phyloP scores from a whole-genome alignment of 2,888 invertebrate species.

The Panopea generosa region DNA sequence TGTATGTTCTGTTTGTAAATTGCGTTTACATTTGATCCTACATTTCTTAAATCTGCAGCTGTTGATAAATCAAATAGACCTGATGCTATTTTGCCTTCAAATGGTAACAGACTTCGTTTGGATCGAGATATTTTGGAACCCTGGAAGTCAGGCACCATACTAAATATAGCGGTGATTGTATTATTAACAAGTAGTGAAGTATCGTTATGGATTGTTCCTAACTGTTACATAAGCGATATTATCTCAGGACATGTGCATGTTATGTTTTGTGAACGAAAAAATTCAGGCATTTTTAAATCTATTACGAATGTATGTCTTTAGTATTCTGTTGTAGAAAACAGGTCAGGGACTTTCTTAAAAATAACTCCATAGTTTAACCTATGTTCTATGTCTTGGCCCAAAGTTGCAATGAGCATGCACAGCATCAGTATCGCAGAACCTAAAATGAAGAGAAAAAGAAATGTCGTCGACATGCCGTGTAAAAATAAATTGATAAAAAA shows the following conservation, averaged over 20 bases:
- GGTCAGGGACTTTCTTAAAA: constrained; percentile 3
- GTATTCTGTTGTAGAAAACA: constrained; percentile 1
- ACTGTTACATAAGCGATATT: neutral
- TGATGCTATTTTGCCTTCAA: constrained; percentile 8
- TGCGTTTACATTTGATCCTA: neutral
- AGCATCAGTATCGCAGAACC: too few species aligned
- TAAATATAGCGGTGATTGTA: too few species aligned
- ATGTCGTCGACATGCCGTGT: too few species aligned
- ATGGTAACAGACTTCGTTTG: neutral
- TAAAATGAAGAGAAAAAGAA: too few species aligned
- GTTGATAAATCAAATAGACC: constrained; percentile 9
- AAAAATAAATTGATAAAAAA: too few species aligned
- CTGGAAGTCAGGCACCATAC: too few species aligned
- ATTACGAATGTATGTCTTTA: constrained; percentile 16
- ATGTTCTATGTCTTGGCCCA: too few species aligned
- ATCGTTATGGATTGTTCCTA: neutral
- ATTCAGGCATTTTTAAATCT: neutral
- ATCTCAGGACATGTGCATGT: constrained; percentile 4
- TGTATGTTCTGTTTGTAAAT: constrained; percentile 2
- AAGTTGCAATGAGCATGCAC: too few species aligned
- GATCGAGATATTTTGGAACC: too few species aligned
- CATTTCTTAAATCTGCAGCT: constrained; percentile 1
- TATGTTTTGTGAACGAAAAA: neutral
- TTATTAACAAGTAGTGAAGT: too few species aligned
- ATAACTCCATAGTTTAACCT: too few species aligned